phyloP scores from a whole-genome alignment of 2,113 vertebrate genomes.

The Tautogolabrus adspersus region DNA sequence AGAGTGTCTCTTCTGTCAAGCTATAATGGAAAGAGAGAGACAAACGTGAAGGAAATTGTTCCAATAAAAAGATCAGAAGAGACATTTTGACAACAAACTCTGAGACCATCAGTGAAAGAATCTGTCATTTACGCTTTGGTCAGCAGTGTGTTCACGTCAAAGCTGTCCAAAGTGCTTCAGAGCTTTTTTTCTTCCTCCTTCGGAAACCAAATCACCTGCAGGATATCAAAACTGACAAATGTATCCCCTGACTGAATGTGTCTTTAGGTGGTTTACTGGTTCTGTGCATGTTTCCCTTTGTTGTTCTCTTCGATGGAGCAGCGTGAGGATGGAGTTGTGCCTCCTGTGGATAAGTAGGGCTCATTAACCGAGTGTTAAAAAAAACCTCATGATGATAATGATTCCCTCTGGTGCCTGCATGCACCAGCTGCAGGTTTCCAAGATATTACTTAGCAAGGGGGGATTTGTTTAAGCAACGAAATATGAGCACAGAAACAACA shows the following conservation, averaged over 20 bases:
- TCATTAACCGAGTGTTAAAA: conserved; percentile 18
- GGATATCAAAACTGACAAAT: background rate
- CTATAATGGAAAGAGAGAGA: no score
- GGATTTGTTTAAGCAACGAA: background rate
- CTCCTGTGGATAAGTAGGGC: conserved; percentile 26
- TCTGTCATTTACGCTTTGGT: no score
- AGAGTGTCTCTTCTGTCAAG: no score
- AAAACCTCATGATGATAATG: conserved; percentile 16
- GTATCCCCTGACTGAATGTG: no score
- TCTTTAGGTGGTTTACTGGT: background rate
- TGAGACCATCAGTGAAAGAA: no score
- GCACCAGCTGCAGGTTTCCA: background rate
- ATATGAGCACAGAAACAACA: no score
- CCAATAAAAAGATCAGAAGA: no score
- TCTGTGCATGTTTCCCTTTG: conserved; percentile 14
- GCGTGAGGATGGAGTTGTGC: background rate
- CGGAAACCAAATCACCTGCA: background rate
- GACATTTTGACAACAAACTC: no score
- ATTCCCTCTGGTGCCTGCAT: conserved; percentile 16
- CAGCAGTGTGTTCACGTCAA: no score
- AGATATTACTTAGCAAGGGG: background rate
- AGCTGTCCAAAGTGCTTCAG: no score
- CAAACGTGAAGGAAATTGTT: no score
- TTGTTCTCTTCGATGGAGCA: background rate
- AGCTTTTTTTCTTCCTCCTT: no score